phyloP scores from a whole-genome alignment of 2,113 vertebrate genomes.

The Phoenicopterus ruber region DNA sequence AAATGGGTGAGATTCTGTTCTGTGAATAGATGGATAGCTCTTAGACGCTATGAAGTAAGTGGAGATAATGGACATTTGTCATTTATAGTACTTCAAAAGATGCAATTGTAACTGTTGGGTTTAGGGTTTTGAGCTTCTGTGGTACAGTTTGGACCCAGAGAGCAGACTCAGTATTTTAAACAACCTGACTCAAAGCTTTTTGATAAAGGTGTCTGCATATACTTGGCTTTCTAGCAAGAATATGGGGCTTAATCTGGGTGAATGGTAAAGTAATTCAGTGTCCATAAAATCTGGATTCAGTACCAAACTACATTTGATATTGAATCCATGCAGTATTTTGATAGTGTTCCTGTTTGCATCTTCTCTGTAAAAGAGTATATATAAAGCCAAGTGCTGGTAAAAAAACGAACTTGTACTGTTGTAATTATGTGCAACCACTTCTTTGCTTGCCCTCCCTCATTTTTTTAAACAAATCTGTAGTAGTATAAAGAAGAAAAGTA shows the following conservation, averaged over 20 bases:
- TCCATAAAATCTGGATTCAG: neutral
- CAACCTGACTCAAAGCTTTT: neutral
- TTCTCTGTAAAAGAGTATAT: neutral
- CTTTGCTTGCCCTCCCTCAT: neutral
- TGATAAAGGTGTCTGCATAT: neutral
- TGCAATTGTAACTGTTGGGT: neutral
- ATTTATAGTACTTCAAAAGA: neutral
- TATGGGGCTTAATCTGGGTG: neutral
- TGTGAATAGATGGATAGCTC: neutral
- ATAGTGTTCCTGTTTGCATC: neutral
- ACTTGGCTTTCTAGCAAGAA: neutral
- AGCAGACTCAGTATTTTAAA: neutral
- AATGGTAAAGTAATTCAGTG: neutral
- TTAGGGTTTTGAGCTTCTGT: neutral
- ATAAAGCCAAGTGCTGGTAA: neutral
- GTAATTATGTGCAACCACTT: neutral
- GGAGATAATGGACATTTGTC: neutral
- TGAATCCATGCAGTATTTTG: neutral
- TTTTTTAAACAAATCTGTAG: neutral
- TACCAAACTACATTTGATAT: neutral
- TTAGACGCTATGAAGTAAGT: neutral
- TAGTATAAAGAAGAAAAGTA: neutral
- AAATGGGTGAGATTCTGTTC: neutral
- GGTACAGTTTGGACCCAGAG: neutral
- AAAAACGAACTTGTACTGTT: neutral